These are phyloP conservation scores for Lypha dubia DNA, from an alignment of 2,888 invertebrate genomes.

Conservation along the genomic window DNA sequence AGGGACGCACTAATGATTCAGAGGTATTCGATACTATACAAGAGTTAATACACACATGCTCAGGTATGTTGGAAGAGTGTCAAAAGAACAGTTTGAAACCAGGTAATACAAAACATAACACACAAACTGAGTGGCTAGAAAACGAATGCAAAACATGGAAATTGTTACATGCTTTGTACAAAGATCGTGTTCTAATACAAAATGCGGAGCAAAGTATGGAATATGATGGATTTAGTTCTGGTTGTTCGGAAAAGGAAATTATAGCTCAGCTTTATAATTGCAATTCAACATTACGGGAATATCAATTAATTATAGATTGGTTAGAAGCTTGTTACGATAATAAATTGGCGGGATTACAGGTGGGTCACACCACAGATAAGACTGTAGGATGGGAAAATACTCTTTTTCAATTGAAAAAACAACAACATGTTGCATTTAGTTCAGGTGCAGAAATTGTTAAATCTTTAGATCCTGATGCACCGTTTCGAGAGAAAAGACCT, in stretches of 20 bases:
- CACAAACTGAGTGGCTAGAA: slow-evolving; percentile 86
- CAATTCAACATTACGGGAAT: slow-evolving; percentile 86
- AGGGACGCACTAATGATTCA: slow-evolving; percentile 78
- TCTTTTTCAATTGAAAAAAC: slow-evolving; percentile 88
- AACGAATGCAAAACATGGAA: slow-evolving; percentile 96
- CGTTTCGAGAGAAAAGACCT: slow-evolving; percentile 89
- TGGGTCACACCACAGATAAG: slow-evolving; percentile 91
- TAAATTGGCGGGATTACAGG: slow-evolving; percentile 83
- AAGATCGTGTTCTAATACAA: slow-evolving; percentile 87
- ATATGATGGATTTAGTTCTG: slow-evolving; percentile 81
- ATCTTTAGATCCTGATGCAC: slow-evolving; percentile 95
- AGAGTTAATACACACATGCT: slow-evolving; percentile 77
- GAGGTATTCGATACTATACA: slow-evolving; percentile 80
- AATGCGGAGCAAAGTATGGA: slow-evolving; percentile 78
- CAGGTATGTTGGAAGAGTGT: slow-evolving; percentile 78
- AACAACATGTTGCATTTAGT: slow-evolving; percentile 85
- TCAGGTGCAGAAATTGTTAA: slow-evolving; percentile 86
- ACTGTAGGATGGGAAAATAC: slow-evolving; percentile 97
- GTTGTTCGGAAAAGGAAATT: slow-evolving; percentile 85
- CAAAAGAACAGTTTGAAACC: slow-evolving; percentile 75
- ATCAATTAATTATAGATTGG: slow-evolving; percentile 96
- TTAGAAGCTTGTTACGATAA: slow-evolving; percentile 91
- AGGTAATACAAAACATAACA: slow-evolving; percentile 61
- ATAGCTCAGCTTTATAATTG: slow-evolving; percentile 83
- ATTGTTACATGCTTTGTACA: slow-evolving; percentile 91